A percentile compares a stretch with the other conserved stretches of the same genome.
phyloP scores from a whole-genome alignment of 2,797 vertebrate genomes.

The Microchirus variegatus region DNA sequence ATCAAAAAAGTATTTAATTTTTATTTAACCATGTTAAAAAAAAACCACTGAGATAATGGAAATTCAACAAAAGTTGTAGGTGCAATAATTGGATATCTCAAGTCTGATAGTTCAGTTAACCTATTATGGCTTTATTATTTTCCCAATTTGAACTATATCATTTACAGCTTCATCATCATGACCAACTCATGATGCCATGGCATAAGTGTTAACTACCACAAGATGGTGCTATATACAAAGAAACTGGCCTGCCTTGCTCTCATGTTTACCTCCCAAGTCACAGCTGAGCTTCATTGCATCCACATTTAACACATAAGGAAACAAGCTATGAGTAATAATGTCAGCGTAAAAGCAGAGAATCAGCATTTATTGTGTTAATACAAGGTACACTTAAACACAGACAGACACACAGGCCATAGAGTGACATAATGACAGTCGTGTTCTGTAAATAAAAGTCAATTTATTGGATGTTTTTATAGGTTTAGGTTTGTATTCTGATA shows the following conservation, averaged over 20 bases:
- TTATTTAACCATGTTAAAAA: too few relatives aligned
- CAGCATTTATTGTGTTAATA: background rate
- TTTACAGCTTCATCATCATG: too few relatives aligned
- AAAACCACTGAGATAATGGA: too few relatives aligned
- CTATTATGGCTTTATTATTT: too few relatives aligned
- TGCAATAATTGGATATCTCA: too few relatives aligned
- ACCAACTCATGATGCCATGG: too few relatives aligned
- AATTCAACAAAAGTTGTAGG: too few relatives aligned
- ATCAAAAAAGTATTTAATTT: too few relatives aligned
- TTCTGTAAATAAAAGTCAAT: background rate
- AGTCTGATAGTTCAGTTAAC: too few relatives aligned
- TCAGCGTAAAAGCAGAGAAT: slow-evolving; percentile 6
- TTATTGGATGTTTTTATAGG: background rate
- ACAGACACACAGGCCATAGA: background rate
- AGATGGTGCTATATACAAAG: slow-evolving; percentile 67
- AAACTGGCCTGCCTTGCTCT: slow-evolving; percentile 17
- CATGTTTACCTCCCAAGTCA: background rate
- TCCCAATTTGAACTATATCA: too few relatives aligned
- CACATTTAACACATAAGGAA: background rate
- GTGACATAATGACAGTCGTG: background rate
- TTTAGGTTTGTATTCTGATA: background rate
- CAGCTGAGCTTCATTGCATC: slow-evolving; percentile 9
- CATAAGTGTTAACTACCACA: slow-evolving; percentile 38
- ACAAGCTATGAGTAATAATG: background rate
- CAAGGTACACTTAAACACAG: background rate